Evolutionary conservation across 1,140 invertebrate genomes (phyloP).

Genomic region (Heterodera schachtii): DNA sequence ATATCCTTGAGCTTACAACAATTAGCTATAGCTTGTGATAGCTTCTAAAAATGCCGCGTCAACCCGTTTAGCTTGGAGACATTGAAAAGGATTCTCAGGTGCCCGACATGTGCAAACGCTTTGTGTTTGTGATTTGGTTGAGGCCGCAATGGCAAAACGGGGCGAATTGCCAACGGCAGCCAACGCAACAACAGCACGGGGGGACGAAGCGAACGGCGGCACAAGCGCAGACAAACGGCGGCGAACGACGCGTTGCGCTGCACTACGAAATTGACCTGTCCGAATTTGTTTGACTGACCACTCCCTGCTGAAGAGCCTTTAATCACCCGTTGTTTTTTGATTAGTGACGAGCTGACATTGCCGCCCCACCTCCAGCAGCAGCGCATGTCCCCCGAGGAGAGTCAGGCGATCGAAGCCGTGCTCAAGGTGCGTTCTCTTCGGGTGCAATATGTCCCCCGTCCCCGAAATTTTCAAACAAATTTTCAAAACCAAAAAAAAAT

Average conservation of each 20-base stretch:
- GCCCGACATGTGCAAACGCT: conserved; percentile 7
- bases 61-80: background rate
- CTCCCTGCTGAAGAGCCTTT: background rate
- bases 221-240: background rate
- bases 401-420: background rate
- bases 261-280: background rate
- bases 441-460: too few relatives aligned
- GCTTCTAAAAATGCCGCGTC: too few relatives aligned
- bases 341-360: conserved; percentile 1
- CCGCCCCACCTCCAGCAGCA: background rate
- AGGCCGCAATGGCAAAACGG: background rate
- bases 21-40: too few relatives aligned
- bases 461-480: too few relatives aligned
- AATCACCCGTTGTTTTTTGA: background rate
- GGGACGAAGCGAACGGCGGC: background rate
- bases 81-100: background rate
- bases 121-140: conserved; percentile 21
- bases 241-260: background rate
- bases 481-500: too few relatives aligned
- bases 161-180: background rate
- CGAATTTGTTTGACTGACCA: background rate
- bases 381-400: background rate
- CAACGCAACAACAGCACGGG: background rate
- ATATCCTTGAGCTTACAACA: too few relatives aligned
- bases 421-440: background rate